Evolutionary conservation across 2,888 invertebrate species (phyloP).

Genomic region (Syritta pipiens): DNA sequence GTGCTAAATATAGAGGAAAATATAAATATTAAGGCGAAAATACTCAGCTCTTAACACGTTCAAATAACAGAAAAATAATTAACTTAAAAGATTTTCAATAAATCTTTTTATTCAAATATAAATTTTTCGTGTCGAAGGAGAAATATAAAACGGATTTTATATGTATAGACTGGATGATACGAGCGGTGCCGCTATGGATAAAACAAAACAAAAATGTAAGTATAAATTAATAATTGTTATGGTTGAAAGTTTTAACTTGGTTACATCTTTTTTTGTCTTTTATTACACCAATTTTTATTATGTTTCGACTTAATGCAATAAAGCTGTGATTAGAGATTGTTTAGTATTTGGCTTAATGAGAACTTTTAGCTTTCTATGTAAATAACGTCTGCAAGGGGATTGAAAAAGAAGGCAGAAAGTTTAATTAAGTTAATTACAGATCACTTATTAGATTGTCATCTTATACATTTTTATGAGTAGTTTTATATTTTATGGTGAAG

Average conservation of each 20-base stretch:
- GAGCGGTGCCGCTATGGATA: constrained; percentile 78
- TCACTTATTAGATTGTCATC: no score
- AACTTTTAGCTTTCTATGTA: neutral
- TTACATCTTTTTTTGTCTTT: neutral
- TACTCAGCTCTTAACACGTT: constrained; percentile 20
- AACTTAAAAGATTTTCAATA: constrained; percentile 19
- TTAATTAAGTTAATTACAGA: no score
- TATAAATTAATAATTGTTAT: no score
- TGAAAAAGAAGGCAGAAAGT: no score
- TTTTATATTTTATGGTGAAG: no score
- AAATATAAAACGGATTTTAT: constrained; percentile 69
- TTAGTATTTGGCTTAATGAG: neutral
- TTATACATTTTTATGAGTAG: no score
- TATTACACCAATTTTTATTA: no score
- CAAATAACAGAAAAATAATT: neutral
- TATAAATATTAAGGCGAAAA: constrained; percentile 14
- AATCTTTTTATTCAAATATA: constrained; percentile 48
- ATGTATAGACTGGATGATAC: constrained; percentile 78
- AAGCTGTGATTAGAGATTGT: no score
- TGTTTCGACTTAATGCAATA: no score
- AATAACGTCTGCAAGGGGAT: no score
- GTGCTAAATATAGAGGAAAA: constrained; percentile 34
- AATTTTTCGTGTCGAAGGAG: constrained; percentile 55
- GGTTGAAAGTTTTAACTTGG: neutral
- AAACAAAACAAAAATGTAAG: constrained; percentile 78